A percentile compares a stretch with the other conserved stretches of the same genome.
phyloP scores from a whole-genome alignment of 2,888 invertebrate genomes.

The Dryobota labecula region DNA sequence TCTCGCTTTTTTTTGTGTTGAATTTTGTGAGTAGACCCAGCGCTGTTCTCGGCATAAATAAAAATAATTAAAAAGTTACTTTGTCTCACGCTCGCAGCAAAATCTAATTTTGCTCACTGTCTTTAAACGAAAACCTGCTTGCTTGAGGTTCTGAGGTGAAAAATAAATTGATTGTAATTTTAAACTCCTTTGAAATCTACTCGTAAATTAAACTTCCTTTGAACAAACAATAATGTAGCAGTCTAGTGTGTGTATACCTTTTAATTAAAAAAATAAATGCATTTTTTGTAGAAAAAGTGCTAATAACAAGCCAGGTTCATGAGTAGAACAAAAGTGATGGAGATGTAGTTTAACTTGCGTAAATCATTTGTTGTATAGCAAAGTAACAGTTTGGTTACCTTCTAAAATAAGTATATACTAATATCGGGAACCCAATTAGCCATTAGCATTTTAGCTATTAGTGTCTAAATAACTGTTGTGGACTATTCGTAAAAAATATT shows the following conservation, averaged over 20 bases:
- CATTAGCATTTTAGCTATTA: neutral
- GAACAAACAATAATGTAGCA: constrained; percentile 24
- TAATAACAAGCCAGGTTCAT: constrained; percentile 31
- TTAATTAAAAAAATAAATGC: constrained; percentile 28
- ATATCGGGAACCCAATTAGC: no score
- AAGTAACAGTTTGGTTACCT: neutral
- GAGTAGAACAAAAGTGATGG: constrained; percentile 27
- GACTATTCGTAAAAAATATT: neutral
- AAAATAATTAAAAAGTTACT: no score
- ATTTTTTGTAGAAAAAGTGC: constrained; percentile 33
- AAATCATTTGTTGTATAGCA: neutral
- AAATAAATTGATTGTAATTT: neutral
- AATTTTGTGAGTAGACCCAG: no score
- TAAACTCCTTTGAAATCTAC: neutral
- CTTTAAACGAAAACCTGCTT: no score
- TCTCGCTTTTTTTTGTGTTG: no score
- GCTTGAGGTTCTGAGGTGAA: no score
- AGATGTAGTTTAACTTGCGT: neutral
- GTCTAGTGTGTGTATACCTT: neutral
- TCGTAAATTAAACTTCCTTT: constrained; percentile 21
- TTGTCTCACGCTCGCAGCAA: no score
- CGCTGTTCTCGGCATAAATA: no score
- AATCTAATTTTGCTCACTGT: no score
- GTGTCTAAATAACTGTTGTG: neutral
- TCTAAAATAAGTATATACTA: neutral